Evolutionary conservation across 2,113 vertebrate species (phyloP), one percentile per base, ranked within the genome.

Genomic region (Phocoena sinus): DNA sequence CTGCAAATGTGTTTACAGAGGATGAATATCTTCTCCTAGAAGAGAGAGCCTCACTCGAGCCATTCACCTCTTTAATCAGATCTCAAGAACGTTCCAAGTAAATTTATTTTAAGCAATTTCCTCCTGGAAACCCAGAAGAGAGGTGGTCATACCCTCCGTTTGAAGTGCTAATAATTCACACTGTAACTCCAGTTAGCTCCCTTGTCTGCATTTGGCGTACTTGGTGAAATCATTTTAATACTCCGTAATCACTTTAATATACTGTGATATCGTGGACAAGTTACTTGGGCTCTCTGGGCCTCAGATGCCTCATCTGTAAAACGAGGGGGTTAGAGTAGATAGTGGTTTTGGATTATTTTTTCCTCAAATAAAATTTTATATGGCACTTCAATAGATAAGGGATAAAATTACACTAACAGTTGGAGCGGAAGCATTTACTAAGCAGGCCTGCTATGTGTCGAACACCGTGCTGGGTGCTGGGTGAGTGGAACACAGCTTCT

Each of bases 71-170:
- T 96, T 96, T 96, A 83, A 96, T 97, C 93, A 87, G 90, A 97
- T 70, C 94, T 91, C 70, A 85, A 92, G 84, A 95, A 92, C 89
- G 87, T 98, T 94, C 91, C 89, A 92, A 76, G 93, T 94, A 97
- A 94, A 97, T 97, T 96, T 97, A 95, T 96, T 96, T 97, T 70
- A 96, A 88, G 83, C 95, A 82, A 97, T 98, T 97, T 98, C 92
- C 95, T 96, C 8, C 86, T 96, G 70, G 47, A 97, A 98, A 97
- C 53, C 28, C 41, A 95, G 95, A 82, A 68, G 82, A 14, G 82
- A 89, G 73, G 65, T 95, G 97, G 96, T n/a, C 95, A 97, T 53
- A 90, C 65, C 38, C 53, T 95, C 87, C 92, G 63, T 80, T 14
- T 77, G 74, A 96, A 96, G 92, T 85, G 86, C 92, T 95, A 94